phyloP scores from a whole-genome alignment of 2,888 invertebrate species.

The Drosophila infuscata region DNA sequence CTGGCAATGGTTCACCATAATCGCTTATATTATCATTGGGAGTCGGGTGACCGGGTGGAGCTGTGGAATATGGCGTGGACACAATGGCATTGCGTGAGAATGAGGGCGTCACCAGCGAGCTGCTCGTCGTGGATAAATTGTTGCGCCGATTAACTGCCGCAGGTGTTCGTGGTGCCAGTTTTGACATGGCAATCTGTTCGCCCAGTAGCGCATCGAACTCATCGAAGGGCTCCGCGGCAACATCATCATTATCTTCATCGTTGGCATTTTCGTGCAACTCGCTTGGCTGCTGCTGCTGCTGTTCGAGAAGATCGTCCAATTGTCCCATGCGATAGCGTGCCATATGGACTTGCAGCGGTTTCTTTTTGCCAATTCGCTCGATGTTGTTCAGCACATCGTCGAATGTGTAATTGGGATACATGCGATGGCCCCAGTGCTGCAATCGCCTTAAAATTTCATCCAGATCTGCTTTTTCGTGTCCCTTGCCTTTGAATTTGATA shows the following conservation, averaged over 20 bases:
- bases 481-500: constrained; percentile 92
- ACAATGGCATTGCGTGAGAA: constrained; percentile 75
- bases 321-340: constrained; percentile 87
- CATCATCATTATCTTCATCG: constrained; percentile 63
- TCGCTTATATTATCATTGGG: constrained; percentile 67
- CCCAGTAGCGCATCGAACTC: constrained; percentile 89
- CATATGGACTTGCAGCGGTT: constrained; percentile 90
- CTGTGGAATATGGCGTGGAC: constrained; percentile 78
- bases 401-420: constrained; percentile 95
- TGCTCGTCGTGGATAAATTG: constrained; percentile 38
- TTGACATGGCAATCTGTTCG: constrained; percentile 88
- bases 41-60: constrained; percentile 5
- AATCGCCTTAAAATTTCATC: constrained; percentile 91
- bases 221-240: constrained; percentile 86
- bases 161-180: constrained; percentile 81
- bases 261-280: constrained; percentile 86
- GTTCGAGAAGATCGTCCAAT: constrained; percentile 84
- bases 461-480: constrained; percentile 93
- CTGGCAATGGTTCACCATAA: constrained; percentile 77
- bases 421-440: constrained; percentile 97
- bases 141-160: constrained; percentile 51
- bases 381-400: constrained; percentile 92
- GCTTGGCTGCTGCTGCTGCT: constrained; percentile 81
- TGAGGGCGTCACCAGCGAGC: constrained; percentile 75
- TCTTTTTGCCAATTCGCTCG: constrained; percentile 94